These are phyloP conservation scores for Trididemnum clinides DNA, from an alignment of 23 tunicate genomes.

Conservation along the genomic window DNA sequence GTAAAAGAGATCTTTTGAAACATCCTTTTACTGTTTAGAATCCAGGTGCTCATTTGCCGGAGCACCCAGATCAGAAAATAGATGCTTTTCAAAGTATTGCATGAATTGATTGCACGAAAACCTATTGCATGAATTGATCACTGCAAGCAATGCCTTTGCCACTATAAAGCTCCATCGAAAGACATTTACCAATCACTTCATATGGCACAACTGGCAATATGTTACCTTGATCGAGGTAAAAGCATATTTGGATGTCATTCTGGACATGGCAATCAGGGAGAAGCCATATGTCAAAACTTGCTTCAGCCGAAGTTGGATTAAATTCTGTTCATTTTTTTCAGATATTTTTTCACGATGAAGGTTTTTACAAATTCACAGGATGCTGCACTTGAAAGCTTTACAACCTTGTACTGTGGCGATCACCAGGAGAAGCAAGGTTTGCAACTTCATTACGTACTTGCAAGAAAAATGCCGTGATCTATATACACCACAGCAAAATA, in stretches of 20 bases:
- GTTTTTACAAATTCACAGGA: too few species aligned
- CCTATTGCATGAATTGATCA: not conserved
- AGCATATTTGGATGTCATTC: too few species aligned
- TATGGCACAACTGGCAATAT: not conserved
- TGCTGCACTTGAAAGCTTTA: too few species aligned
- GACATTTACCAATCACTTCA: not conserved
- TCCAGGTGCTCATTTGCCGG: not conserved
- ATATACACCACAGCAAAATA: too few species aligned
- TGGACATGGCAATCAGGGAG: not conserved
- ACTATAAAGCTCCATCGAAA: too few species aligned
- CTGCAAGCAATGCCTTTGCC: not conserved
- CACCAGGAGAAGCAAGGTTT: not conserved
- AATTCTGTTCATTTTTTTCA: not conserved
- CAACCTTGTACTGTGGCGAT: not conserved
- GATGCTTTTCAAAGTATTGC: too few species aligned
- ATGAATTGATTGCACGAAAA: not conserved
- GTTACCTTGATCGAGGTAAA: not conserved
- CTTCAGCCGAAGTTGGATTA: not conserved
- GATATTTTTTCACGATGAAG: too few species aligned
- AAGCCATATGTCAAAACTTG: not conserved
- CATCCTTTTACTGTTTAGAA: not conserved
- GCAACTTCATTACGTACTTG: not conserved
- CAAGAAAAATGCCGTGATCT: too few species aligned
- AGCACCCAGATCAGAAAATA: not conserved
- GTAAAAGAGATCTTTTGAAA: not conserved